Conservation (phyloP, 1,140 invertebrate genomes). For the Drosophila lacteicornis region DNA sequence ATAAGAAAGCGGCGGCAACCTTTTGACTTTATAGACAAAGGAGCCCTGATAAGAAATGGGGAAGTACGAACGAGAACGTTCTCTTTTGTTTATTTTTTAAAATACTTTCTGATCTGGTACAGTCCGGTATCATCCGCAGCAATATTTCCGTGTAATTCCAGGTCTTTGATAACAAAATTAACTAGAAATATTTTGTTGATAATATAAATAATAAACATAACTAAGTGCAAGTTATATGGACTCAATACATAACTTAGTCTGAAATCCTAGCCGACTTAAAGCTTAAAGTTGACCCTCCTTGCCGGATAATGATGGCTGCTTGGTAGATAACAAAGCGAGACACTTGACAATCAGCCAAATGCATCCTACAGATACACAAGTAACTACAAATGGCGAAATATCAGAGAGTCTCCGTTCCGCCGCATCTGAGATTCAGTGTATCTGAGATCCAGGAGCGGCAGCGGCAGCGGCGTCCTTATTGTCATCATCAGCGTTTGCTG, state of each 20-base stretch:
- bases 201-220: neutral
- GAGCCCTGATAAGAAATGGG: conserved; percentile 52
- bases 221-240: neutral
- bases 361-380: conserved; percentile 67
- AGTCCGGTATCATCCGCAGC: conserved; percentile 2
- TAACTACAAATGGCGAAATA: conserved; percentile 58
- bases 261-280: neutral
- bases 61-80: conserved; percentile 7
- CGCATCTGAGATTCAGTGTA: conserved; percentile 23
- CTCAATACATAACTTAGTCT: neutral
- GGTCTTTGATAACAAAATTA: neutral
- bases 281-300: conserved; percentile 14
- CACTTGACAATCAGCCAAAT: conserved; percentile 76
- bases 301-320: conserved; percentile 65
- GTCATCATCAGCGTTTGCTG: conserved; percentile 57
- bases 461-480: conserved; percentile 34
- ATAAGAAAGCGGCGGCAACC: conserved; percentile 40
- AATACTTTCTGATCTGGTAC: conserved; percentile 5
- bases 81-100: neutral
- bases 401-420: conserved; percentile 28
- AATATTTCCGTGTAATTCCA: neutral
- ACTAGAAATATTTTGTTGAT: neutral
- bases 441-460: conserved; percentile 31
- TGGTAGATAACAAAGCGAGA: conserved; percentile 58
- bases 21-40: conserved; percentile 56